Percentiles rank a stretch among this genome's conserved stretches.
Evolutionary conservation across 1,140 invertebrate species (phyloP).

Genomic region (Hylaeus anthracinus): DNA sequence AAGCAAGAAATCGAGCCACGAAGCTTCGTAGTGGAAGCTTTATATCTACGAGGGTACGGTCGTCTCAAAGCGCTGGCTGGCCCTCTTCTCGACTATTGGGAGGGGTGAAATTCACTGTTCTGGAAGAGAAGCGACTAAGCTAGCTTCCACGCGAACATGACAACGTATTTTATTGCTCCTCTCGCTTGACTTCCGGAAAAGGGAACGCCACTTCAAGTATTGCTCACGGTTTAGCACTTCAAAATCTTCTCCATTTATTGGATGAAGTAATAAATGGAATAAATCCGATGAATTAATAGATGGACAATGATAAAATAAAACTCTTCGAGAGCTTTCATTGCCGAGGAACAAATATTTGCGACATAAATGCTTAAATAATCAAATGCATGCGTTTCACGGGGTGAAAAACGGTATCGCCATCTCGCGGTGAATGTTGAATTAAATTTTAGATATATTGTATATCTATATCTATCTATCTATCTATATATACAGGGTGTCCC

Average conservation of each 20-base stretch:
- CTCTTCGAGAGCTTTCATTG: too few relatives aligned
- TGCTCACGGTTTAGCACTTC: not conserved
- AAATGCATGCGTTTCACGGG: not conserved
- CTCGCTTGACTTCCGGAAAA: slow-evolving; percentile 5
- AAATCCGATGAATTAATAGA: too few relatives aligned
- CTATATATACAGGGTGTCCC: too few relatives aligned
- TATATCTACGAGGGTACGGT: slow-evolving; percentile 53
- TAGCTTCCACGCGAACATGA: slow-evolving; percentile 64
- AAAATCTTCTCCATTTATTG: too few relatives aligned
- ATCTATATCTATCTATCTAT: too few relatives aligned
- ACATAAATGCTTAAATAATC: not conserved
- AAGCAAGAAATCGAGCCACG: slow-evolving; percentile 42
- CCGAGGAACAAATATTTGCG: too few relatives aligned
- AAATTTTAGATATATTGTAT: too few relatives aligned
- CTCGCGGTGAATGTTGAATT: too few relatives aligned
- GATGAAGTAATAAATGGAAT: too few relatives aligned
- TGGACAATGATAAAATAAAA: too few relatives aligned
- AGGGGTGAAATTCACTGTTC: slow-evolving; percentile 66
- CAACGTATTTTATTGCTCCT: slow-evolving; percentile 69
- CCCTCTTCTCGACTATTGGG: slow-evolving; percentile 38
- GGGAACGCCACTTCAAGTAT: not conserved
- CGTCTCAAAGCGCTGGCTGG: slow-evolving; percentile 51
- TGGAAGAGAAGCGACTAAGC: slow-evolving; percentile 69
- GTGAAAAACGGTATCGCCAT: too few relatives aligned
- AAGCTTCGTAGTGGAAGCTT: slow-evolving; percentile 53